Evolutionary conservation across 2,888 invertebrate species (phyloP).

Genomic region (Rhingia campestris): DNA sequence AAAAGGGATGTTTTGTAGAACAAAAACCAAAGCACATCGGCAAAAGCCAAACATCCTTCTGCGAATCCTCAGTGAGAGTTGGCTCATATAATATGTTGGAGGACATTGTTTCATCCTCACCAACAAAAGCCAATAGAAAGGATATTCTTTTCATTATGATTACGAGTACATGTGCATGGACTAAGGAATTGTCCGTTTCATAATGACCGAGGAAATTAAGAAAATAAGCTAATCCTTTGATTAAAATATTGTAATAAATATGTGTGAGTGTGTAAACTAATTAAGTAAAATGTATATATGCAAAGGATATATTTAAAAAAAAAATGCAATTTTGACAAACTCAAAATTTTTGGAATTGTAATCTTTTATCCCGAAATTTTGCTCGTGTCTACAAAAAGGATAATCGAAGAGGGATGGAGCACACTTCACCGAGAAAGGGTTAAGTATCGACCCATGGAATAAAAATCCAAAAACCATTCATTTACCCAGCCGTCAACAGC

Average conservation of each 20-base stretch:
- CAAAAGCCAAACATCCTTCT: slow-evolving; percentile 69
- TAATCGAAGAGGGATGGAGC: slow-evolving; percentile 1
- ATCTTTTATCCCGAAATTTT: slow-evolving; percentile 9
- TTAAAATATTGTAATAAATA: slow-evolving; percentile 19
- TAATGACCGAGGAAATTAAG: slow-evolving; percentile 38
- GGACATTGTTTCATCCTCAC: slow-evolving; percentile 56
- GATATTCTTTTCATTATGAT: slow-evolving; percentile 23
- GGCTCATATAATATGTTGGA: slow-evolving; percentile 19
- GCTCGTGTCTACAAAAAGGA: slow-evolving; percentile 27
- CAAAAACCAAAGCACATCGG: slow-evolving; percentile 60
- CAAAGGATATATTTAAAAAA: slow-evolving; percentile 22
- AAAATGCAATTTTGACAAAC: slow-evolving; percentile 62
- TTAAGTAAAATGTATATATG: slow-evolving; percentile 49
- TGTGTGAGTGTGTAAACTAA: slow-evolving; percentile 56
- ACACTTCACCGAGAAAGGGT: slow-evolving; percentile 26
- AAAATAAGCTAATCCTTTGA: slow-evolving; percentile 54
- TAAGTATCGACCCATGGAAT: slow-evolving; percentile 54
- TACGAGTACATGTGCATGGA: slow-evolving; percentile 25
- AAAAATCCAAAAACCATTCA: slow-evolving; percentile 59
- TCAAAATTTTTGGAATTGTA: slow-evolving; percentile 56
- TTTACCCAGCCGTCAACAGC: slow-evolving; percentile 61
- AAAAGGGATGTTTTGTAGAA: slow-evolving; percentile 64
- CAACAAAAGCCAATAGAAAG: slow-evolving; percentile 44
- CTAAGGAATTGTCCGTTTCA: slow-evolving; percentile 29
- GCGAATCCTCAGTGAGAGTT: slow-evolving; percentile 30